Evolutionary conservation across 2,888 invertebrate genomes (phyloP), one percentile per base, ranked within the genome.

Genomic region (Yponomeuta sedellus): DNA sequence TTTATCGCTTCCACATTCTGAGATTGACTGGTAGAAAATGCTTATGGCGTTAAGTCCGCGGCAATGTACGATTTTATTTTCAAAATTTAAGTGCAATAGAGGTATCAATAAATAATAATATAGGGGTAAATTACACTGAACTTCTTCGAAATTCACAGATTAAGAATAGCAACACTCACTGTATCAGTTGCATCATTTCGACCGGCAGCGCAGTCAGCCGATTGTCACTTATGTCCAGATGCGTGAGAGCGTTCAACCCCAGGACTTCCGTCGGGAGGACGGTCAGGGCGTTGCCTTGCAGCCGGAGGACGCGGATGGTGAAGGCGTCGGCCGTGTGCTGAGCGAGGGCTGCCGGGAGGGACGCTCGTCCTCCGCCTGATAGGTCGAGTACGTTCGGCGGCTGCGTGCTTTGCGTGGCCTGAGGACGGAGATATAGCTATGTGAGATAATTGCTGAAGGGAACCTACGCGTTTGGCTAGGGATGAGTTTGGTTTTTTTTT

Each of bases 221-320:
- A 78, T 96, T 96, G 75, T 94, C 93, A 64, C 94, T 94, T 70
- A 95, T 83, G 79, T 95, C 94, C 67, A 96, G 90, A 67, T 92
- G 92, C 57, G 93, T 93, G 69, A 95, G 83, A 1, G 92, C 88
- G n/a, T 85, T 84, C 68, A 95, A 83, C 66, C 92, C 87, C 76
- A 94, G 88, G 66, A 94, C 82, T 72, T 93, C 93, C 28, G 82
- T 78, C 0, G 95, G 95, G 69, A 95, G 83, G 40, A 88, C 79
- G 64, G 89, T 85, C 65, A 95, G 91, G 20, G 92, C 89, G 78
- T 95, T 95, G n/a, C 77, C 77, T 16, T 82, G 72, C 67, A 90
- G 74, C 3, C 77, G 78, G 44, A 91, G 73, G 40, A 86, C 85
- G 4, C 89, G 82, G 11, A 90, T 77, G 1, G 85, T 81, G 69